Evolutionary conservation across 1,140 invertebrate genomes (phyloP).

Genomic region (Cheumatopsyche charites): DNA sequence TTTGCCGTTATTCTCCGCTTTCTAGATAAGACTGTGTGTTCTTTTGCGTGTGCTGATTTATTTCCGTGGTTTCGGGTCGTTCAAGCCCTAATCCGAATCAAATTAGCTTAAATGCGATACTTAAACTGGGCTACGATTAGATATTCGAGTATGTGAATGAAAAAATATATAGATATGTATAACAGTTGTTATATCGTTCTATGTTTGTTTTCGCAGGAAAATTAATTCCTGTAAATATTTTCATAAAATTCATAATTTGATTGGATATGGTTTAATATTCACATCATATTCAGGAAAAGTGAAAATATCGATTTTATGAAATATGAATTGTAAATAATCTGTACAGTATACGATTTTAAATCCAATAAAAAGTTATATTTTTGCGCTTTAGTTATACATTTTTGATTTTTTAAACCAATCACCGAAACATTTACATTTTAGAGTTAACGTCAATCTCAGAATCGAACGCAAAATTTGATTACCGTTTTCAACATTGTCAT

Average conservation of each 20-base stretch:
- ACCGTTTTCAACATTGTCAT: constrained; percentile 16
- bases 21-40: neutral
- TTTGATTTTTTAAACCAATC: constrained; percentile 20
- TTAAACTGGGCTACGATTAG: too few species aligned
- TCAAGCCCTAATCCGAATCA: too few species aligned
- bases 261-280: neutral
- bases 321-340: neutral
- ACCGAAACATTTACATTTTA: constrained; percentile 17
- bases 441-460: constrained; percentile 32
- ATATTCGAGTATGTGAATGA: too few species aligned
- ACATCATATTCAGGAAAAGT: too few species aligned
- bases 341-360: too few species aligned
- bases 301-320: neutral
- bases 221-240: neutral
- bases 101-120: too few species aligned
- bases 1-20: constrained; percentile 22
- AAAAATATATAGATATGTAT: too few species aligned
- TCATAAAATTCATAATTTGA: neutral
- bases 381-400: neutral
- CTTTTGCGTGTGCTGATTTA: constrained; percentile 19
- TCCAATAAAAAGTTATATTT: too few species aligned
- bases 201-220: neutral
- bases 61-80: neutral
- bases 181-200: too few species aligned
- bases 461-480: constrained; percentile 11